Base-by-base conservation (phyloP, 1,140 invertebrate species). In the Trissolcus basalis region DNA sequence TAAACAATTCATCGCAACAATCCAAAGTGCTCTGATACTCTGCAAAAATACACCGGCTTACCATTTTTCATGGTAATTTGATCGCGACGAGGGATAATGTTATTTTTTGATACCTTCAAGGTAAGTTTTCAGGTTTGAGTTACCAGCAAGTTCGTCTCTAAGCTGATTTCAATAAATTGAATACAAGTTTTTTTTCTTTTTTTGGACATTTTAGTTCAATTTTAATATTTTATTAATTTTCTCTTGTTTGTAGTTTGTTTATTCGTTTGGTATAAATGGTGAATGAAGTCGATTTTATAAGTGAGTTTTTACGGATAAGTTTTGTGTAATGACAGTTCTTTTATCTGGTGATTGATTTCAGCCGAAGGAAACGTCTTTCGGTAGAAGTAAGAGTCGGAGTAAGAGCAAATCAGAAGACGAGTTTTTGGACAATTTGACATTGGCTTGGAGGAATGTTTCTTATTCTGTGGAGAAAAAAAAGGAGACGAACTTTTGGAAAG, bases 381-480 rank as follows among this genome's bases (percentile, higher is more conserved):
- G 19, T 27, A 27, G 19, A 1, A 27, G 6, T 27, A 27, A 27
- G 6, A 27, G 19, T 27, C 19, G 2, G n/a, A n/a, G n/a, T n/a
- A 35, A 19, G 35, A 49, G 3, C 35, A 48, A 51, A 68, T 50
- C n/a, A 12, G 36, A 65, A 13, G 35, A 54, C n/a, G 48, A 41
- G 8, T 39, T 10, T 67, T 61, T 67, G 4, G 63, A 51, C 16
- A 75, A 80, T 49, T 70, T 81, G 41, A 78, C 70, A n/a, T 47
- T 81, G 19, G 63, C 76, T 15, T 82, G 81, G 81, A 78, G 33
- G 12, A 76, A 82, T 58, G 76, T 82, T 43, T 70, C 76, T 12
- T 81, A 75, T 12, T 75, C 54, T 19, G 50, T 77, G 4, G 51
- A 73, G 11, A 80, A 43, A 14, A 81, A 72, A 50, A 69, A 36